Evolutionary conservation across 2,113 vertebrate species (phyloP).

Genomic region (Tursiops truncatus): DNA sequence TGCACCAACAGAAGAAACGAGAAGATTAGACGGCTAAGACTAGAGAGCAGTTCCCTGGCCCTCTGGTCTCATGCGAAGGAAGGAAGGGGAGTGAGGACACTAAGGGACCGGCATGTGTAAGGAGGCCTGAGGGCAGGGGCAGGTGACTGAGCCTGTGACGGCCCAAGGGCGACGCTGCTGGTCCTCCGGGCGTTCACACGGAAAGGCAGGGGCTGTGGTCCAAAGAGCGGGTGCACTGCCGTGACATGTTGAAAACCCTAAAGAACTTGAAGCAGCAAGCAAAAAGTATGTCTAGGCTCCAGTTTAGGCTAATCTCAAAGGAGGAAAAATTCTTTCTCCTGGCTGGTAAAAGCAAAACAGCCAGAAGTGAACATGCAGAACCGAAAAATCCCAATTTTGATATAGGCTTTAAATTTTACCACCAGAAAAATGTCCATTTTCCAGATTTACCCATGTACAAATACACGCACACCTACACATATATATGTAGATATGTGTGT

Average conservation of each 20-base stretch:
- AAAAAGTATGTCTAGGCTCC: neutral
- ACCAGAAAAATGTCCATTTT: neutral
- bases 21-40: neutral
- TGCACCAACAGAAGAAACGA: neutral
- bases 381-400: neutral
- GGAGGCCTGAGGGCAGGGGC: neutral
- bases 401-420: neutral
- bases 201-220: neutral
- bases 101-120: neutral
- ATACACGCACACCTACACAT: neutral
- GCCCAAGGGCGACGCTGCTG: neutral
- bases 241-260: accelerated
- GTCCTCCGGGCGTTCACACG: neutral
- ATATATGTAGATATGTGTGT: neutral
- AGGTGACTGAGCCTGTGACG: neutral
- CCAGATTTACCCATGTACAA: neutral
- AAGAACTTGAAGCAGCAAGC: neutral
- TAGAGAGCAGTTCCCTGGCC: too few species aligned
- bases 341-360: neutral
- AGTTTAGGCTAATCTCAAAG: neutral
- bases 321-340: neutral
- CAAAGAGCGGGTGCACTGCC: neutral
- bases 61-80: neutral
- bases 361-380: neutral
- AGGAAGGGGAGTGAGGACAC: neutral